These are phyloP conservation scores for Styela plicata DNA, from an alignment of 23 tunicate species.

Conservation along the genomic window DNA sequence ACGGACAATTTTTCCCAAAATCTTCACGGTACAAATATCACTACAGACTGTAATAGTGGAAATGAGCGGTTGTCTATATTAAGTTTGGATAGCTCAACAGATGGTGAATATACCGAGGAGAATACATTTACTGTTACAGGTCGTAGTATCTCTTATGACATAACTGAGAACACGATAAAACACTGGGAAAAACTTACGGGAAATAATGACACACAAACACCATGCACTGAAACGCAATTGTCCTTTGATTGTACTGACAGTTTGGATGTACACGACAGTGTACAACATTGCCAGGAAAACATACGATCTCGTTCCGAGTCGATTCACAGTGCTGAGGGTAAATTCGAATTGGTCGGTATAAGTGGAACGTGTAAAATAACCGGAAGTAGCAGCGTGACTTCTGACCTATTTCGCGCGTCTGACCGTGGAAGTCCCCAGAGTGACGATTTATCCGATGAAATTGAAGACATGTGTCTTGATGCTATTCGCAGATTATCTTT, in stretches of 20 bases:
- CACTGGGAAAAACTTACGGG: not conserved
- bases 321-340: not conserved
- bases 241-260: too few relatives aligned
- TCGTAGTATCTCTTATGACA: not conserved
- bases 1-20: too few relatives aligned
- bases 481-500: constrained; percentile 6
- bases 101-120: not conserved
- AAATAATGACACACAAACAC: not conserved
- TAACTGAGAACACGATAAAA: not conserved
- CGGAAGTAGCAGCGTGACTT: constrained; percentile 27
- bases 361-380: constrained; percentile 25
- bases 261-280: too few relatives aligned
- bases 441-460: constrained; percentile 14
- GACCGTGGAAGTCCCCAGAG: not conserved
- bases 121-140: not conserved
- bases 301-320: not conserved
- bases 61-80: not conserved
- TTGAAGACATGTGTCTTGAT: constrained; percentile 1
- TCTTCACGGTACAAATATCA: not conserved
- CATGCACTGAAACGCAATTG: too few relatives aligned
- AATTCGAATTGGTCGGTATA: constrained; percentile 26
- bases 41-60: not conserved
- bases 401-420: not conserved
- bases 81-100: not conserved
- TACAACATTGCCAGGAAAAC: too few relatives aligned